A percentile compares a stretch with the other conserved stretches of the same genome.
Evolutionary conservation across 2,888 invertebrate genomes (phyloP).

Genomic region (Oxycera nigricornis): DNA sequence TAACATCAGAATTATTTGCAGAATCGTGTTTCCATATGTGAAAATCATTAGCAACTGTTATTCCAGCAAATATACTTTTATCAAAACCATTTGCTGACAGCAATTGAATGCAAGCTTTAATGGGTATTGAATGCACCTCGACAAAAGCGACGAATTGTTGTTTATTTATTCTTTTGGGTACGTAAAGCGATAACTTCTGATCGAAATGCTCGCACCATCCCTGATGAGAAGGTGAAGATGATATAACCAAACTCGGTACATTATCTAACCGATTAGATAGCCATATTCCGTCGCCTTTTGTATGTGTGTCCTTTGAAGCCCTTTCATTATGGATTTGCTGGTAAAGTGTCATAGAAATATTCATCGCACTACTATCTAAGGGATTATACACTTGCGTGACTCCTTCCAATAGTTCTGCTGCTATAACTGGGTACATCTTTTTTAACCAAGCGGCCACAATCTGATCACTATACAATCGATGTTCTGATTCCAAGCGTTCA

Average conservation of each 20-base stretch:
- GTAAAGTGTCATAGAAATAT: conserved; percentile 54
- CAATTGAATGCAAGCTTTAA: conserved; percentile 56
- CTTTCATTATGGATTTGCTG: conserved; percentile 53
- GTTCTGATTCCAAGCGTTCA: conserved; percentile 48
- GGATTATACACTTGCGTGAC: conserved; percentile 52
- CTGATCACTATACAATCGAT: conserved; percentile 57
- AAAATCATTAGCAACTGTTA: conserved; percentile 58
- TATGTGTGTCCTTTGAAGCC: conserved; percentile 47
- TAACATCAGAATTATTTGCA: conserved; percentile 47
- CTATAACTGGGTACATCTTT: conserved; percentile 62
- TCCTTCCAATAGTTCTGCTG: conserved; percentile 62
- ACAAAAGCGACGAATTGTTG: conserved; percentile 54
- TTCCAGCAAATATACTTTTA: conserved; percentile 58
- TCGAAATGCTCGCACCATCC: conserved; percentile 61
- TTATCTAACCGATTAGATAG: conserved; percentile 58
- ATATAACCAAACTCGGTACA: conserved; percentile 56
- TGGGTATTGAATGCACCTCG: conserved; percentile 53
- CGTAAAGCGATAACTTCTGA: conserved; percentile 54
- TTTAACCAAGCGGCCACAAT: conserved; percentile 63
- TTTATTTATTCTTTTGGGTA: conserved; percentile 55
- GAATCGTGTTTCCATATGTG: conserved; percentile 56
- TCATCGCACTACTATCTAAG: conserved; percentile 44
- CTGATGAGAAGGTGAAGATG: conserved; percentile 56
- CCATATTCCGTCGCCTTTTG: conserved; percentile 57
- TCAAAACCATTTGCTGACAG: conserved; percentile 57